A percentile compares a stretch with the other conserved stretches of the same genome.
Evolutionary conservation across 2,888 invertebrate genomes (phyloP).

Genomic region (Colostygia pectinataria): DNA sequence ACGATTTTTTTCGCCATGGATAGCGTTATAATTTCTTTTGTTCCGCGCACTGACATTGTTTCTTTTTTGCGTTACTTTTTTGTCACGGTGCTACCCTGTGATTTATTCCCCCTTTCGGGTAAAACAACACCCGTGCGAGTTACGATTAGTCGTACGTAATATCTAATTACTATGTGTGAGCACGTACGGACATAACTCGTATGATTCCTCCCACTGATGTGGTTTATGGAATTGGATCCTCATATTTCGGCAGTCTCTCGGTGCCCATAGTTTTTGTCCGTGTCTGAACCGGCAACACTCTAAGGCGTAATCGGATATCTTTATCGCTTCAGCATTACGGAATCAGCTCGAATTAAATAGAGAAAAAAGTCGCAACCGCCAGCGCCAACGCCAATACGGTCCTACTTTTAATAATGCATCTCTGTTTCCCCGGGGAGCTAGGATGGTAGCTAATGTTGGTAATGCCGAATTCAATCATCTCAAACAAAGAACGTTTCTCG

Average conservation of each 20-base stretch:
- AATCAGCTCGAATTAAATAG: constrained; percentile 43
- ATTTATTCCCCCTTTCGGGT: constrained; percentile 80
- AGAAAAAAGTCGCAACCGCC: constrained; percentile 44
- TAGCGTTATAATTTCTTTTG: constrained; percentile 80
- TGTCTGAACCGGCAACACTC: constrained; percentile 62
- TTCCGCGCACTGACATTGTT: constrained; percentile 77
- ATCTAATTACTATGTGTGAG: constrained; percentile 81
- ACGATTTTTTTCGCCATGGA: constrained; percentile 77
- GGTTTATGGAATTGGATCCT: constrained; percentile 82
- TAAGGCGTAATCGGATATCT: constrained; percentile 69
- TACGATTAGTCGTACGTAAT: constrained; percentile 80
- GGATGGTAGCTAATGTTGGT: constrained; percentile 71
- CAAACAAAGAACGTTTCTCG: constrained; percentile 78
- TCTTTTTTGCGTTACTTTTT: constrained; percentile 67
- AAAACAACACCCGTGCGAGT: constrained; percentile 82
- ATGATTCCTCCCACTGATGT: constrained; percentile 76
- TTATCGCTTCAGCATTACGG: constrained; percentile 53
- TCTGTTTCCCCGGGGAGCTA: constrained; percentile 48
- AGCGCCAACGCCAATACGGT: constrained; percentile 52
- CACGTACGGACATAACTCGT: constrained; percentile 80
- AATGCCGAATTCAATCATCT: constrained; percentile 80
- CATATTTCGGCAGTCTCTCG: constrained; percentile 80
- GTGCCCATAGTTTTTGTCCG: constrained; percentile 70
- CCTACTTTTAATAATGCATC: constrained; percentile 51
- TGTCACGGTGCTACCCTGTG: constrained; percentile 71